Base-by-base conservation (phyloP, 1,140 invertebrate genomes). In the Drosophila subobscura region DNA sequence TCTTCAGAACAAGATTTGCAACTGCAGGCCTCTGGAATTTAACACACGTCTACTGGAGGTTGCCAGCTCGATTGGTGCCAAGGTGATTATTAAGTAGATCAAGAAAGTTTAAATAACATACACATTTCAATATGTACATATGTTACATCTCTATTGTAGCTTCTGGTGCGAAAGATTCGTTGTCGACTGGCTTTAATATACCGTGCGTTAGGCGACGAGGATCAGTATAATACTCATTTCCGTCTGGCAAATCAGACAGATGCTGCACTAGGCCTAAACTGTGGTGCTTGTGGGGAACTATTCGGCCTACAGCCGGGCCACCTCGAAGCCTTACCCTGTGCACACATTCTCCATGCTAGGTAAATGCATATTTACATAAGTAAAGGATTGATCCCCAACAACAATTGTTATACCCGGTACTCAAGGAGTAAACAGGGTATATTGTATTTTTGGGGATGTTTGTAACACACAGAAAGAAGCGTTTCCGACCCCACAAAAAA, bases 331-430 rank as follows among this genome's bases (percentile, higher is more conserved):
- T 90, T 97, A 59, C 96, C 96, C 4, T 97, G 96, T 92, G 95
- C 96, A 1, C 96, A 97, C 89, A 96, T 97, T 77, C 93, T 97
- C 33, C 96, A 97, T 86, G 95, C 96, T 25, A 95, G 96, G 96
- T 96, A 66, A 50, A 16, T 7, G 5, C 14, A 4, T 12, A 8
- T 20, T 45, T 12, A 2, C 5, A 44, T n/a, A 44, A 4, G 16
- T 20, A 46, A 46, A 46, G 5, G 22, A 10, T 20, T 46, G 16
- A 20, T 20, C 16, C 16, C 16, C 16, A 20, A 20, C 16, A 20
- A 20, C 16, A 20, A 20, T 20, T 20, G 16, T 1, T 20, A 20
- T 20, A 20, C 16, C 16, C 16, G 16, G 16, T 20, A 20, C 16
- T 20, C 16, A 20, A 20, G 16, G 16, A 20, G 16, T 20, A 20